Base-by-base conservation (phyloP, 2,797 vertebrate genomes). In the Chelonia mydas region DNA sequence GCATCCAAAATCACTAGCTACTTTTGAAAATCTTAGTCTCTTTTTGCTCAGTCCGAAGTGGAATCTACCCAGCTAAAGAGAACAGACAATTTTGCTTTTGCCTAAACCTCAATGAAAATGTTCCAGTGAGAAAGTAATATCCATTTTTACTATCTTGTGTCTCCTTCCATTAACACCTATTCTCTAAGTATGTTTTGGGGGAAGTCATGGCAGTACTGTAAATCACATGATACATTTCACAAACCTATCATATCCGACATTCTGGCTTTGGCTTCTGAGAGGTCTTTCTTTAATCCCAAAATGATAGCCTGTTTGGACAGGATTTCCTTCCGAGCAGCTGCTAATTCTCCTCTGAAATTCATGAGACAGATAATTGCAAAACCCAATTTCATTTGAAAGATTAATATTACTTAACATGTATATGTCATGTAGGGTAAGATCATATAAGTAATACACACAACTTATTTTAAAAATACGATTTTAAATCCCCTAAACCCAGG, bases 171-270 rank as follows among this genome's bases (percentile, higher is more conserved):
- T 4, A 12, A 13, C 1, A 50, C 33, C 37, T 11, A 6, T 68
- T 59, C 45, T 77, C 2, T 72, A 54, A 2, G 1, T 7, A 5
- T 47, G 6, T 45, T 16, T 8, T 3, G 1, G 57, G 11, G n/a
- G 68, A 23, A 61, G 41, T 28, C 16, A n/a, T 33, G n/a, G 37
- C 23, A 5, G 83, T 57, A 31, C 27, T 41, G 81, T 33, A 53
- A 50, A 68, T 25, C 55, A 17, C 1, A 0, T 1, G 1, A 41
- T 2, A 82, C 1, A 7, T 21, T 6, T 47, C 23, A 97, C 98
- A 19, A 41, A 99, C 98, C 98, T 98, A 98, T 98, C 96, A 98
- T 50, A 81, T 98, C 98, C 0, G 98, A 98, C 96, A 98, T 97
- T 27, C 93, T 97, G 97, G 98, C 91, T 23, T 98, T 98, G 87